Evolutionary conservation across 37 sponge, comb jelly and placozoan genomes (phyloP), one percentile per base, ranked within the genome.

Genomic region (Spongilla lacustris): DNA sequence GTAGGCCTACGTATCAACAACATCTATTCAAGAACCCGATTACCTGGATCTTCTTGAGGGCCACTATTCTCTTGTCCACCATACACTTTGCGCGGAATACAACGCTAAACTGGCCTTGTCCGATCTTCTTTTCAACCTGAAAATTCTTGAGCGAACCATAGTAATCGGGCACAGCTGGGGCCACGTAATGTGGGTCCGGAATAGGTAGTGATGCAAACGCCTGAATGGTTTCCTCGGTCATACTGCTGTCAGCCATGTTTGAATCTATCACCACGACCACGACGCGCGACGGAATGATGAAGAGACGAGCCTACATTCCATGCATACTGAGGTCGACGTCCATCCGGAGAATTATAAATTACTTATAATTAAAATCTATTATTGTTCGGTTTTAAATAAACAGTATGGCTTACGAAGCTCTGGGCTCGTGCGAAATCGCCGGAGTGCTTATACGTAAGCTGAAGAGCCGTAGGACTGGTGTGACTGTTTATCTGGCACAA

Each of bases 41-140:
- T 74, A 94, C 97, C 93, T 97, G 96, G 19, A 99, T 96, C 81
- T 99, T 99, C 91, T 99, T 99, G 71, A 99, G 90, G 0, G 99
- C 99, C 17, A 99, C 99, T 5, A 85, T 81, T 17, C 92, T 69
- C 36, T 86, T 87, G 71, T 93, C 91, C 4, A 84, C 84, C 36
- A 81, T 31, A 50, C 92, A 90, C 66, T 87, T 83, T 4, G 96
- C 99, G 36, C 95, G 80, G 67, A 92, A 99, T 23, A 99, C 99
- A 5, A 89, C 89, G 82, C 99, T 99, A 79, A 99, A 99, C 91
- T 99, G 99, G 12, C 99, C 99, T 66, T 93, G 91, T 0, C 99
- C 99, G 75, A 99, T 97, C 97, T 95, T 93, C 85, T 92, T 97
- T 85, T 92, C 97, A 35, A 93, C 89, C 67, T 87, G 72, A 69